Conservation (phyloP, 2,888 invertebrate genomes). For the Phalera bucephala region DNA sequence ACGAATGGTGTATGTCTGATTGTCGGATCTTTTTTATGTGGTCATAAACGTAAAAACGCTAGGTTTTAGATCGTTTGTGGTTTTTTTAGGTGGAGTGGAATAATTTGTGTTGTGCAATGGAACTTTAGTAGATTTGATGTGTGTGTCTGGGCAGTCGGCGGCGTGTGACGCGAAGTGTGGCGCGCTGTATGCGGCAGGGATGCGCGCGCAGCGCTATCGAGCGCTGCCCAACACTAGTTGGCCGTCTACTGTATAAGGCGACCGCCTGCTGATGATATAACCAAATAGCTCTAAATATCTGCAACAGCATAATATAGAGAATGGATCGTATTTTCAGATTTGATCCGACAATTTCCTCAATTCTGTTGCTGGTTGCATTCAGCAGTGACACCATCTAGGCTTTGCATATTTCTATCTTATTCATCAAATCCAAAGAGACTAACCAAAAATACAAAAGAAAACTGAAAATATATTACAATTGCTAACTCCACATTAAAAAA, state of each 20-base stretch:
- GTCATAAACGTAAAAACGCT: conserved; percentile 27
- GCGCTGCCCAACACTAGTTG: conserved; percentile 38
- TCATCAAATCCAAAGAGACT: too few species aligned
- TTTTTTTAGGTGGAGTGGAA: conserved; percentile 7
- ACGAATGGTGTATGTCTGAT: conserved; percentile 30
- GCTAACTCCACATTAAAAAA: too few species aligned
- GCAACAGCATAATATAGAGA: conserved; percentile 1
- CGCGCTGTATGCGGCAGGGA: conserved; percentile 39
- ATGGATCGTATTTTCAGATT: too few species aligned
- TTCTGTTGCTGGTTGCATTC: too few species aligned
- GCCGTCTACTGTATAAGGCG: conserved; percentile 13
- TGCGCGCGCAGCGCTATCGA: conserved; percentile 73
- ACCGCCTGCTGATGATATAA: conserved; percentile 13
- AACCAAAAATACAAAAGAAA: too few species aligned
- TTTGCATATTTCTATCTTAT: too few species aligned
- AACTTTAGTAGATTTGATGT: conserved; percentile 1
- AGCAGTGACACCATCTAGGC: too few species aligned
- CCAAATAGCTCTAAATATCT: conserved; percentile 5
- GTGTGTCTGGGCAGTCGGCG: conserved; percentile 4
- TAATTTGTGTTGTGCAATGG: conserved; percentile 10
- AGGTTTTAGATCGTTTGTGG: conserved; percentile 1
- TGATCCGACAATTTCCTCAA: too few species aligned
- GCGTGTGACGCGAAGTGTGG: conserved; percentile 20
- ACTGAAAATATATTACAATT: too few species aligned
- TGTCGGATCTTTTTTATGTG: conserved; percentile 31